A percentile compares a stretch with the other conserved stretches of the same genome.
Conservation (phyloP, 2,888 invertebrate genomes). For the Axea sp. region DNA sequence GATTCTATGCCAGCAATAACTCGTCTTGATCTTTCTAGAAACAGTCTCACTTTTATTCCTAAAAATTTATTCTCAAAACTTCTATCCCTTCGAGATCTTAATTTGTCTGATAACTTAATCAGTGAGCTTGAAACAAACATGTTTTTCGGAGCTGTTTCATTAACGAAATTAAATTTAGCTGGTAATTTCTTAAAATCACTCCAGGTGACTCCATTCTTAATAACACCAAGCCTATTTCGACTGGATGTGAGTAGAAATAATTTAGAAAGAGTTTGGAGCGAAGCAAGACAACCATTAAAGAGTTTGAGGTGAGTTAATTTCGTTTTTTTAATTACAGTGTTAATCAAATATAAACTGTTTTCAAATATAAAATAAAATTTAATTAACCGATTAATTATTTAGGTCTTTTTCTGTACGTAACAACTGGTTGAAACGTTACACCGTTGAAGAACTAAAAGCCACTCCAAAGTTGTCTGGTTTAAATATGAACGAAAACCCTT, state of each 20-base stretch:
- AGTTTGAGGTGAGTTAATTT: constrained; percentile 69
- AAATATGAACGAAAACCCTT: constrained; percentile 84
- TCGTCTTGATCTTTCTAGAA: constrained; percentile 85
- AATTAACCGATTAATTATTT: too few species aligned
- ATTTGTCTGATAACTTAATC: constrained; percentile 86
- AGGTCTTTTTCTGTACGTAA: constrained; percentile 75
- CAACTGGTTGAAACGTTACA: constrained; percentile 78
- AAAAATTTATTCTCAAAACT: constrained; percentile 77
- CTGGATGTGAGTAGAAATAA: constrained; percentile 87
- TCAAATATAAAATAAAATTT: neutral
- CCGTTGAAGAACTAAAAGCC: constrained; percentile 82
- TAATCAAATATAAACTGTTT: too few species aligned
- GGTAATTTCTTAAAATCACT: constrained; percentile 86
- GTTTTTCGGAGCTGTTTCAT: constrained; percentile 84
- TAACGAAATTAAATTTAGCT: constrained; percentile 85
- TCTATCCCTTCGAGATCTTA: constrained; percentile 84
- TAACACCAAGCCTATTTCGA: constrained; percentile 83
- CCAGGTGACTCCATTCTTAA: constrained; percentile 84
- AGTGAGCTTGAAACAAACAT: constrained; percentile 82
- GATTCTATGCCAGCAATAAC: constrained; percentile 86
- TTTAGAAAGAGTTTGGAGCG: constrained; percentile 84
- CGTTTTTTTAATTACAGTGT: too few species aligned
- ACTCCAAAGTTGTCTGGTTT: constrained; percentile 82
- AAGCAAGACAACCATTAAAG: constrained; percentile 74
- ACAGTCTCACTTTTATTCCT: constrained; percentile 76